These are phyloP conservation scores for Schlechtendalia chinensis DNA, from an alignment of 1,140 invertebrate species.

Conservation along the genomic window DNA sequence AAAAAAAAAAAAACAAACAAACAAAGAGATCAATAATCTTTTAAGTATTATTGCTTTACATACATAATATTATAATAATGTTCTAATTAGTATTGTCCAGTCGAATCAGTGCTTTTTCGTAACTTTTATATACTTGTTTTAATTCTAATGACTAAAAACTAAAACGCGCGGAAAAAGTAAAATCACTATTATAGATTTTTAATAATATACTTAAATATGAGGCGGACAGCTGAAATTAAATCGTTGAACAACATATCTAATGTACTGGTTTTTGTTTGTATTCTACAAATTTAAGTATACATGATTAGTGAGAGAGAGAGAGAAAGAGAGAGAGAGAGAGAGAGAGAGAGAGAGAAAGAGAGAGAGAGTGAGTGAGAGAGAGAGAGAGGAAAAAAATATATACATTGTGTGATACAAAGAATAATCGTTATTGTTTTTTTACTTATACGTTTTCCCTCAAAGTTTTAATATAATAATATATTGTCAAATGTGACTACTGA, in stretches of 20 bases:
- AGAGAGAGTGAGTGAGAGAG: conserved; percentile 34
- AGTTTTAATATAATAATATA: not conserved
- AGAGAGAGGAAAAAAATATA: conserved; percentile 26
- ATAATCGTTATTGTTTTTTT: conserved; percentile 25
- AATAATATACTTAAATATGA: conserved; percentile 14
- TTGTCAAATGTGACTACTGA: not conserved
- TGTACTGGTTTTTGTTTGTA: not conserved
- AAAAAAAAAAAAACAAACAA: conserved; percentile 25
- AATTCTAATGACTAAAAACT: conserved; percentile 42
- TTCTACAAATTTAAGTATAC: conserved; percentile 36
- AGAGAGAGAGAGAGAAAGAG: conserved; percentile 36
- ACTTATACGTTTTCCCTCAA: not conserved
- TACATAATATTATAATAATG: conserved; percentile 45
- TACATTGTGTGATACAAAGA: conserved; percentile 1
- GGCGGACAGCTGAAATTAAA: conserved; percentile 36
- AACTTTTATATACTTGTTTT: conserved; percentile 44
- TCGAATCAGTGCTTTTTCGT: conserved; percentile 49
- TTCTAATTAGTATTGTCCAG: conserved; percentile 50
- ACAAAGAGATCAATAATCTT: conserved; percentile 49
- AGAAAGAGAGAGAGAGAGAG: conserved; percentile 26
- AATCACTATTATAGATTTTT: no score
- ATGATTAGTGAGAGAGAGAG: conserved; percentile 35
- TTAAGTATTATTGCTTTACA: conserved; percentile 50
- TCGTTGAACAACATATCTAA: conserved; percentile 36
- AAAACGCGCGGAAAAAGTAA: conserved; percentile 33